A percentile compares a stretch with the other conserved stretches of the same genome.
These are phyloP conservation scores for Drosophila lacertosa DNA, from an alignment of 1,140 invertebrate genomes.

Conservation along the genomic window DNA sequence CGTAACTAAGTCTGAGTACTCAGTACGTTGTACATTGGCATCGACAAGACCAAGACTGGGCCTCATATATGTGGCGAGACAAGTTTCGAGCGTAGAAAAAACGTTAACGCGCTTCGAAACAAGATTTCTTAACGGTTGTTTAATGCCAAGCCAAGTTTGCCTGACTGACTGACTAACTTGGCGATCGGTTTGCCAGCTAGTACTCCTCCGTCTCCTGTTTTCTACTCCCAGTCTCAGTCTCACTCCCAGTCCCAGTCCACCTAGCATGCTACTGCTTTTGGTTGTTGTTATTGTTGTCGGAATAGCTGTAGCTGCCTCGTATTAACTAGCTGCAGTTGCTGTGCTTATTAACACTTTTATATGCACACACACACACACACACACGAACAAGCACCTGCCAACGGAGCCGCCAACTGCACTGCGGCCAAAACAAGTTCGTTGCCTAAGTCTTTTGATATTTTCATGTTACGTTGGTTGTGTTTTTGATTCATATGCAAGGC, in stretches of 20 bases:
- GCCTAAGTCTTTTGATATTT: conserved; percentile 81
- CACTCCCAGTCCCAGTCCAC: conserved; percentile 27
- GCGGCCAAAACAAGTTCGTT: conserved; percentile 74
- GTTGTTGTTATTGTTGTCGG: conserved; percentile 26
- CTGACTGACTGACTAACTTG: conserved; percentile 65
- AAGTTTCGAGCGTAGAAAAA: conserved; percentile 30
- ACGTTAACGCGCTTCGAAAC: conserved; percentile 61
- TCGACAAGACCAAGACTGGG: conserved; percentile 26
- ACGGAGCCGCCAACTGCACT: conserved; percentile 24
- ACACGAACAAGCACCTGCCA: conserved; percentile 29
- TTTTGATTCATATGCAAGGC: conserved; percentile 51
- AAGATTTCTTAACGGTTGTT: conserved; percentile 77
- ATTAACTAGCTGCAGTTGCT: conserved; percentile 71
- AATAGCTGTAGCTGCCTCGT: conserved; percentile 55
- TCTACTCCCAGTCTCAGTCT: neutral
- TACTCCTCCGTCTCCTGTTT: neutral
- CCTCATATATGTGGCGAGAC: conserved; percentile 25
- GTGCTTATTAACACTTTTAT: conserved; percentile 74
- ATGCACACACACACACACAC: conserved; percentile 37
- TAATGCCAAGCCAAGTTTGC: conserved; percentile 54
- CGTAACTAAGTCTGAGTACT: conserved; percentile 6
- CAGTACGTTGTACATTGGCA: conserved; percentile 13
- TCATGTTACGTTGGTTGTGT: conserved; percentile 47
- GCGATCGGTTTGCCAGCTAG: conserved; percentile 30
- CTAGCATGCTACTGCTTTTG: conserved; percentile 34